phyloP scores from a whole-genome alignment of 2,113 vertebrate species.

The Delphinus delphis region DNA sequence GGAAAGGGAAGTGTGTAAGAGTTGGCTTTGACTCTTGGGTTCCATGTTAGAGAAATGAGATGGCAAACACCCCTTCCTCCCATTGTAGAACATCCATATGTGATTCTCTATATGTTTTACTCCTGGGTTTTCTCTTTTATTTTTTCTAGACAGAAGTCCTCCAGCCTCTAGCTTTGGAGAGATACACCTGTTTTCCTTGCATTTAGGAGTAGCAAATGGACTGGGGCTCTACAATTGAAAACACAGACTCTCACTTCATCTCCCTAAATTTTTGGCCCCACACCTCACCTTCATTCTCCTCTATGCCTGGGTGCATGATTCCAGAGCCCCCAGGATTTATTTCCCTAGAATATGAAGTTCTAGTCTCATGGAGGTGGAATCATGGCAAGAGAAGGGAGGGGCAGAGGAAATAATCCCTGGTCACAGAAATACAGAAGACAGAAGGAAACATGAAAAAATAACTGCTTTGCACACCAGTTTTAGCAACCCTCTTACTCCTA shows the following conservation, averaged over 20 bases:
- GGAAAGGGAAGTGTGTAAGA: no score
- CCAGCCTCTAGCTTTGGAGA: background rate
- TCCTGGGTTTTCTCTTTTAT: background rate
- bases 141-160: background rate
- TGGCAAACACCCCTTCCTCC: background rate
- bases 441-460: background rate
- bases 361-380: background rate
- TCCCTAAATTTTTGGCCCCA: background rate
- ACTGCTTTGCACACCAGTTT: background rate
- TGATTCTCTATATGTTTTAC: background rate
- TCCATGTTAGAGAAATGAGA: background rate
- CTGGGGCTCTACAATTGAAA: background rate
- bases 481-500: background rate
- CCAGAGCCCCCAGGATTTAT: background rate
- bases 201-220: background rate
- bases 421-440: no score
- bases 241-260: background rate
- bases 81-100: background rate
- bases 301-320: background rate
- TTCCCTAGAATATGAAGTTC: background rate
- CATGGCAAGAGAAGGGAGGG: accelerated
- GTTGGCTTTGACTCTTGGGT: background rate
- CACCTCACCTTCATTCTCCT: background rate
- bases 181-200: background rate
- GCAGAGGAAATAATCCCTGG: background rate